A percentile compares a stretch with the other conserved stretches of the same genome.
These are phyloP conservation scores for Chaetorhynchus papuensis DNA, from an alignment of 2,113 vertebrate species.

Conservation along the genomic window DNA sequence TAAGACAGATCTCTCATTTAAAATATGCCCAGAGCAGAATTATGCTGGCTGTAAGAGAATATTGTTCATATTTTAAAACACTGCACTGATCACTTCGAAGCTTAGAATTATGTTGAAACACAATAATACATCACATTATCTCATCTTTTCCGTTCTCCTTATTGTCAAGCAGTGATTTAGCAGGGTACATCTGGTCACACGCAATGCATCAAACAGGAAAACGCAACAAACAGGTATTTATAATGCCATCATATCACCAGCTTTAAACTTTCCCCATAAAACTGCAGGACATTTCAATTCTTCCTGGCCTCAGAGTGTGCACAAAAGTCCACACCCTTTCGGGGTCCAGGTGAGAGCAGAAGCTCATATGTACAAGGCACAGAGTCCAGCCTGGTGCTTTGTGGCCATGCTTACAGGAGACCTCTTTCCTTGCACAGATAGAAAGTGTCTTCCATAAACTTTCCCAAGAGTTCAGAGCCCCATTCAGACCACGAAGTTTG, in stretches of 20 bases:
- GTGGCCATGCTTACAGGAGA: rapidly evolving
- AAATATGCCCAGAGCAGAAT: constrained; percentile 32
- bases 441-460: not conserved
- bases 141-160: constrained; percentile 17
- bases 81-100: not conserved
- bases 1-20: constrained; percentile 27
- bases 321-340: not conserved
- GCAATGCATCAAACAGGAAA: not conserved
- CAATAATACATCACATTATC: constrained; percentile 4
- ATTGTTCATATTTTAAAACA: constrained; percentile 10
- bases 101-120: constrained; percentile 19
- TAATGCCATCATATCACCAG: not conserved
- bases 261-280: not conserved
- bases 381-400: not conserved
- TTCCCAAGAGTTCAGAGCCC: not conserved
- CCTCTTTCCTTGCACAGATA: not conserved
- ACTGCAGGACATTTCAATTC: not conserved
- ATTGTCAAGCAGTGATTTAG: not conserved
- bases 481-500: not conserved
- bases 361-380: not conserved
- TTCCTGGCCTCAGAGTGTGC: not conserved
- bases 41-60: not conserved
- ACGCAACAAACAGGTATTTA: not conserved
- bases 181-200: not conserved
- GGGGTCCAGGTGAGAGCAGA: not conserved